phyloP scores from a whole-genome alignment of 2,797 vertebrate genomes.

The Nasua narica region DNA sequence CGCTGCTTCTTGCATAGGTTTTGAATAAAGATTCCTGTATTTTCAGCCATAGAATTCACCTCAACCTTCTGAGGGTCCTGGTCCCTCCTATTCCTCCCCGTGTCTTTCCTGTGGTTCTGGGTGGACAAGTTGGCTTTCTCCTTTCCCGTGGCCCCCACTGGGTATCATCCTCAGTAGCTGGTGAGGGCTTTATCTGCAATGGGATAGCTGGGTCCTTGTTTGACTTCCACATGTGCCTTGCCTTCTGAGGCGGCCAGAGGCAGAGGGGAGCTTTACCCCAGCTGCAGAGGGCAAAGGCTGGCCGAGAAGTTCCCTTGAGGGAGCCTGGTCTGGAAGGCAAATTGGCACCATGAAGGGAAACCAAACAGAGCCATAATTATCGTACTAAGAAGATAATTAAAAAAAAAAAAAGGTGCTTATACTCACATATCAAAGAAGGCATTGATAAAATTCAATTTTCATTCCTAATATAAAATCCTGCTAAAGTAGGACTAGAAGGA shows the following conservation, averaged over 20 bases:
- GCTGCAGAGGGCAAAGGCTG: background rate
- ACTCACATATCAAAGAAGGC: background rate
- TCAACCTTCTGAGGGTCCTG: background rate
- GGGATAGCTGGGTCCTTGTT: background rate
- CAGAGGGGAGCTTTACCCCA: background rate
- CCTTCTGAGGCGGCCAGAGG: background rate
- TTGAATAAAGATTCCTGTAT: background rate
- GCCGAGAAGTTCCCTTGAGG: background rate
- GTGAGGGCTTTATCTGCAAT: background rate
- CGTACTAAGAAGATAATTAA: background rate
- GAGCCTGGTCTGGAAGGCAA: background rate
- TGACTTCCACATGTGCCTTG: background rate
- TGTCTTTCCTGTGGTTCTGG: background rate
- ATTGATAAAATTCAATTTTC: background rate
- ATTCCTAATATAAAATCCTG: background rate
- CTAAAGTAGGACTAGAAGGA: background rate
- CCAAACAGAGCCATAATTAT: background rate
- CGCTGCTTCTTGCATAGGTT: background rate
- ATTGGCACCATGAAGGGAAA: background rate
- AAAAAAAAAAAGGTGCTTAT: background rate
- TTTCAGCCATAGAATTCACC: background rate
- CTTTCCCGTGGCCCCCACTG: rapidly evolving
- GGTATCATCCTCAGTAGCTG: background rate
- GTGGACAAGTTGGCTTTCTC: background rate
- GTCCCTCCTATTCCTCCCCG: background rate